phyloP scores from a whole-genome alignment of 2,113 vertebrate genomes.

The cattle (Bos taurus) region DNA sequence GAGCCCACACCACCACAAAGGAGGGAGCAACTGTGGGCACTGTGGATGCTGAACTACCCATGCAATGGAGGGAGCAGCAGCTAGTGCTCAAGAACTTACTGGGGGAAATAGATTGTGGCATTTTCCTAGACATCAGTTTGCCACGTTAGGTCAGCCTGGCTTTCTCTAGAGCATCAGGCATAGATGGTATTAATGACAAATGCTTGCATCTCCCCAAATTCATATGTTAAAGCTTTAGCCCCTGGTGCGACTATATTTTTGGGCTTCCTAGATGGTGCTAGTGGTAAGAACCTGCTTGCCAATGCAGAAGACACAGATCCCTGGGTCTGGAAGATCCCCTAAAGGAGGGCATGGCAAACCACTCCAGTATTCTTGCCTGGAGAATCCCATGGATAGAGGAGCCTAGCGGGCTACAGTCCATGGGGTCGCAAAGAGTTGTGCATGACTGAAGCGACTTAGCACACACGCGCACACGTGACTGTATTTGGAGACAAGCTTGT shows the following conservation, averaged over 20 bases:
- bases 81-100: background rate
- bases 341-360: background rate
- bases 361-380: background rate
- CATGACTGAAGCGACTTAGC: background rate
- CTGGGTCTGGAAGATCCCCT: background rate
- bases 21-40: background rate
- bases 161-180: background rate
- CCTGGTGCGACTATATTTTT: background rate
- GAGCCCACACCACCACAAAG: background rate
- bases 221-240: background rate
- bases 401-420: background rate
- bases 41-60: background rate
- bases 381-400: background rate
- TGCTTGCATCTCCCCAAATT: too few species aligned
- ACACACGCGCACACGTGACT: rapidly evolving
- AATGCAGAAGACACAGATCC: background rate
- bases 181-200: background rate
- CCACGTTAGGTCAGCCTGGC: background rate
- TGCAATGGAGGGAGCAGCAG: rapidly evolving
- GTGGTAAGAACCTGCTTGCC: background rate
- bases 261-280: background rate
- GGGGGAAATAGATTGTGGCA: background rate
- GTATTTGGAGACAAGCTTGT: background rate
- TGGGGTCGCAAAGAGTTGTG: background rate
- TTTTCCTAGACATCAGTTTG: background rate